phyloP scores from a whole-genome alignment of 2,888 invertebrate genomes.

The Mongoloraphidia duomilia region DNA sequence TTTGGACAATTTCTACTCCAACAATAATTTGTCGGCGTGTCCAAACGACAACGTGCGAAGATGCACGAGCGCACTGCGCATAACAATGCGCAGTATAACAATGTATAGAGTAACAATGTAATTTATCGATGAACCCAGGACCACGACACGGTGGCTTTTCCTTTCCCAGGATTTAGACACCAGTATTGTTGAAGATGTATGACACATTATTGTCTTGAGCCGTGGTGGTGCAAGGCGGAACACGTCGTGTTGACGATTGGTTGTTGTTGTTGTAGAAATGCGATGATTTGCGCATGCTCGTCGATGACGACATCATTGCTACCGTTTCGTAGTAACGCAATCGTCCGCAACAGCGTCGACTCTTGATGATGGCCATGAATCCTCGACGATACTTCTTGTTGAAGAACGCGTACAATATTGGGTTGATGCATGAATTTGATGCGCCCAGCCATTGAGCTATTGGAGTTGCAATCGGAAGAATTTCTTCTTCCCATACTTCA shows the following conservation, averaged over 20 bases:
- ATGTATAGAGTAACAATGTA: neutral
- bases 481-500: slow-evolving; percentile 63
- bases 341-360: slow-evolving; percentile 71
- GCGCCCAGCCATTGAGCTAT: slow-evolving; percentile 87
- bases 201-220: slow-evolving; percentile 27
- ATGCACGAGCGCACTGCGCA: neutral
- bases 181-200: slow-evolving; percentile 58
- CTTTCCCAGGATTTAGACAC: slow-evolving; percentile 39
- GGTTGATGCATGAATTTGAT: slow-evolving; percentile 91
- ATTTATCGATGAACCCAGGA: neutral
- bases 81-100: neutral
- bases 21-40: neutral
- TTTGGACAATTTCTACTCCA: neutral
- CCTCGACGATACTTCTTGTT: slow-evolving; percentile 87
- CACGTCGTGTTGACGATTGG: slow-evolving; percentile 32
- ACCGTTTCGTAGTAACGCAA: slow-evolving; percentile 77
- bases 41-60: neutral
- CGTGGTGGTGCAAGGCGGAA: slow-evolving; percentile 25
- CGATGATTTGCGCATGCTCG: slow-evolving; percentile 72
- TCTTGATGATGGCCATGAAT: slow-evolving; percentile 76
- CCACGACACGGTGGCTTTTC: neutral
- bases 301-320: slow-evolving; percentile 71
- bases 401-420: slow-evolving; percentile 86
- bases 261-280: slow-evolving; percentile 62
- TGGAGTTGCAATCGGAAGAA: slow-evolving; percentile 68